Evolutionary conservation across 2,888 invertebrate genomes (phyloP).

Genomic region (Eupsilia transversa): DNA sequence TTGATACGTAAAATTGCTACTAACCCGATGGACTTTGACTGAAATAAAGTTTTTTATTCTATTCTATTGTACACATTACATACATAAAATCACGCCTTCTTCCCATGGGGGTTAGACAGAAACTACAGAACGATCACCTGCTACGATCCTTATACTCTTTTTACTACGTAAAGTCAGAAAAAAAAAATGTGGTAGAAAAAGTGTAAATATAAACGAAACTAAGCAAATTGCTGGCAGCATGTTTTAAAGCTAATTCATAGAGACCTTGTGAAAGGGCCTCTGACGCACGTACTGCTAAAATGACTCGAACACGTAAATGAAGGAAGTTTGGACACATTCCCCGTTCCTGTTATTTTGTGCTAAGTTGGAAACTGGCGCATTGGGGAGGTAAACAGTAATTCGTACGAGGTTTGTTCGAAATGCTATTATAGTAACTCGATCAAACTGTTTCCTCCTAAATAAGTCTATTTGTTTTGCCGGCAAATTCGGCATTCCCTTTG

Average conservation of each 20-base stretch:
- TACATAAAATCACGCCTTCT: not conserved
- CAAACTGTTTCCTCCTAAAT: not conserved
- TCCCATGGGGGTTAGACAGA: not conserved
- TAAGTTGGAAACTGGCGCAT: slow-evolving; percentile 19
- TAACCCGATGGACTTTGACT: no score
- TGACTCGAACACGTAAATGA: slow-evolving; percentile 53
- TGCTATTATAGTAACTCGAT: not conserved
- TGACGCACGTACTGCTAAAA: slow-evolving; percentile 40
- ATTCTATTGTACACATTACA: not conserved
- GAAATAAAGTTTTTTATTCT: no score
- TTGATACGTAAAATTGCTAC: no score
- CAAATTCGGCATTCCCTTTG: not conserved
- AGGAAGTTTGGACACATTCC: slow-evolving; percentile 61
- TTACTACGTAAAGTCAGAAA: not conserved
- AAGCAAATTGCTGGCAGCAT: slow-evolving; percentile 16
- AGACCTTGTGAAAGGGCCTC: slow-evolving; percentile 7
- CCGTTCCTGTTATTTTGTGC: slow-evolving; percentile 36
- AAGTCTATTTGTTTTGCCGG: not conserved
- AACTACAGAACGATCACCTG: not conserved
- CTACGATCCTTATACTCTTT: not conserved
- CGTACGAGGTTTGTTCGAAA: not conserved
- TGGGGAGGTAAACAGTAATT: not conserved
- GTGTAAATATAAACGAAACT: not conserved
- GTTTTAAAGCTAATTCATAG: slow-evolving; percentile 23
- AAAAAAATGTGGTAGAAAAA: not conserved